Base-by-base conservation (phyloP, 2,113 vertebrate genomes). In the Malaclemys terrapin region DNA sequence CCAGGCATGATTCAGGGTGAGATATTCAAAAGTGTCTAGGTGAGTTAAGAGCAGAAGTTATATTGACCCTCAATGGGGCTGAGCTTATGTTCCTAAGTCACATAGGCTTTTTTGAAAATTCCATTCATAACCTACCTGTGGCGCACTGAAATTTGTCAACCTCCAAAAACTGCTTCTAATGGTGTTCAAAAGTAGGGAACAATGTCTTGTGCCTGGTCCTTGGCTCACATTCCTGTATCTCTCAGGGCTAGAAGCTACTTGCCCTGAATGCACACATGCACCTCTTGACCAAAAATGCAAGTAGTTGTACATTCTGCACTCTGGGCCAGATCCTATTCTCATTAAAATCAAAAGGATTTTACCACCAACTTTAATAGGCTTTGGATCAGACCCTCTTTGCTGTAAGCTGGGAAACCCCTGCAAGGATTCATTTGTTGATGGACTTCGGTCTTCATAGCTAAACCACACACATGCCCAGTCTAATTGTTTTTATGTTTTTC, bases 241-340 rank as follows among this genome's bases (percentile, higher is more conserved):
- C 12, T 47, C 49, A 88, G 24, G 17, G 82, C 53, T 78, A 17
- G 47, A 78, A 69, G 35, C 22, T 56, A 49, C 42, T 84, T 42
- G 54, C 19, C 13, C 24, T 42, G 38, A 13, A 50, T 8, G 9
- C 2, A 35, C 25, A 49, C 5, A 17, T 81, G 24, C 9, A 38
- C 27, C 72, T 42, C 8, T 59, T 47, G 0, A 0, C 27, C 16
- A 17, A 16, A 57, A 75, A 29, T n/a, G 10, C 38, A 24, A 29
- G 29, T 45, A 24, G 11, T 12, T 62, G n/a, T 9, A n/a, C 8
- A 16, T 62, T 82, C 76, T 31, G 65, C n/a, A 12, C n/a, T 22
- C 4, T 12, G n/a, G 80, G 35, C 27, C 10, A 35, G 22, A 9
- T 50, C 53, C 45, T 38, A 7, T 81, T 89, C 82, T n/a, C 11